Evolutionary conservation across 2,113 vertebrate species (phyloP).

Genomic region (Marmota monax): DNA sequence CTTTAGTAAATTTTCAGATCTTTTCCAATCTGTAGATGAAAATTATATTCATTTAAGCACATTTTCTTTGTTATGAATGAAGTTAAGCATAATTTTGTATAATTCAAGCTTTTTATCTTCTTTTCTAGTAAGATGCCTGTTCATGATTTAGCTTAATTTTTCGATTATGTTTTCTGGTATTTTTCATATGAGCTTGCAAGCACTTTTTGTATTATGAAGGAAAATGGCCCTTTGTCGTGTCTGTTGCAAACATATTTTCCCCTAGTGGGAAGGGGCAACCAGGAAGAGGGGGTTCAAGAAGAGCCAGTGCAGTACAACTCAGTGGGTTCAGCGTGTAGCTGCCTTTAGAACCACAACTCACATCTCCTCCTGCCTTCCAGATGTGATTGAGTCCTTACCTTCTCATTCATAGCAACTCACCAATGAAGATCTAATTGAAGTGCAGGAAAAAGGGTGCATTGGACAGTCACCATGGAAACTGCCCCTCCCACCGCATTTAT

Average conservation of each 20-base stretch:
- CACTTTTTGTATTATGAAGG: constrained; percentile 22
- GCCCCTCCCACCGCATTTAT: constrained; percentile 72
- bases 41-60: constrained; percentile 15
- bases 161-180: background rate
- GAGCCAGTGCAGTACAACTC: background rate
- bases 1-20: constrained; percentile 21
- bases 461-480: constrained; percentile 77
- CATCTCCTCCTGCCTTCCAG: constrained; percentile 2
- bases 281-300: background rate
- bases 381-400: constrained; percentile 28
- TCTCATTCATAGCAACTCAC: constrained; percentile 49
- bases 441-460: constrained; percentile 48
- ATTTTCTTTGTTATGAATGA: constrained; percentile 16
- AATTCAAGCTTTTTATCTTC: background rate
- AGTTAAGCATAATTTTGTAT: background rate
- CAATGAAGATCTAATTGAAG: constrained; percentile 60
- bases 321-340: background rate
- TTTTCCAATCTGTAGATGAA: constrained; percentile 20
- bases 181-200: background rate
- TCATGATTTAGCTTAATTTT: constrained; percentile 14
- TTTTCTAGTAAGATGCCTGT: background rate
- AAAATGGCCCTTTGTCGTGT: background rate
- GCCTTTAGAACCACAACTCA: background rate
- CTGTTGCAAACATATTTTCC: background rate
- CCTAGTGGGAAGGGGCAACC: background rate